Conservation (phyloP, 2,888 invertebrate genomes). For the Habrosyne pyritoides region DNA sequence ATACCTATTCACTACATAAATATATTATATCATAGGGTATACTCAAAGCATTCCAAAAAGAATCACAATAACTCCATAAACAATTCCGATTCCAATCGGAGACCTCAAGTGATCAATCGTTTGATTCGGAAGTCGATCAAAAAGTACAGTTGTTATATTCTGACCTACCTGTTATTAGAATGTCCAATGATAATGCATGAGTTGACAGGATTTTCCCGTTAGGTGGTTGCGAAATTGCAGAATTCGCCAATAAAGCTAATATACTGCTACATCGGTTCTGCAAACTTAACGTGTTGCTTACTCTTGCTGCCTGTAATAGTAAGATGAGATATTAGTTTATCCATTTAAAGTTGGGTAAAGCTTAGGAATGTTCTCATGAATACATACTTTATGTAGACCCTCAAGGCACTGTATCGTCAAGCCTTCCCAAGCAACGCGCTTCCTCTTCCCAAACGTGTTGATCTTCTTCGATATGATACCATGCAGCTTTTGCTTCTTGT, state of each 20-base stretch:
- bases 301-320: constrained; percentile 88
- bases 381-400: constrained; percentile 90
- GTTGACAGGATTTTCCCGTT: constrained; percentile 92
- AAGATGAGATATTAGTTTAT: neutral
- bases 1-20: too few species aligned
- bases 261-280: constrained; percentile 96
- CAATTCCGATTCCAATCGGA: too few species aligned
- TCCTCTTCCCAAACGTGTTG: constrained; percentile 72
- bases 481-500: constrained; percentile 67
- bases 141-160: too few species aligned
- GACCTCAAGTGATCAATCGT: too few species aligned
- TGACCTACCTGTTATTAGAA: constrained; percentile 89
- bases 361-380: neutral
- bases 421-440: constrained; percentile 85
- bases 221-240: constrained; percentile 92
- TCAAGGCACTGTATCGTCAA: constrained; percentile 93
- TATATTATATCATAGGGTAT: too few species aligned
- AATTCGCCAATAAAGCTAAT: constrained; percentile 92
- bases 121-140: too few species aligned
- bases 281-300: constrained; percentile 94
- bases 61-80: too few species aligned
- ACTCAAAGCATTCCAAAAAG: too few species aligned
- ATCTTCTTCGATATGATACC: constrained; percentile 84
- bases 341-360: neutral
- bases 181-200: constrained; percentile 96